A percentile compares a stretch with the other conserved stretches of the same genome.
Conservation (phyloP, 2,113 vertebrate genomes). For the Excalfactoria chinensis region DNA sequence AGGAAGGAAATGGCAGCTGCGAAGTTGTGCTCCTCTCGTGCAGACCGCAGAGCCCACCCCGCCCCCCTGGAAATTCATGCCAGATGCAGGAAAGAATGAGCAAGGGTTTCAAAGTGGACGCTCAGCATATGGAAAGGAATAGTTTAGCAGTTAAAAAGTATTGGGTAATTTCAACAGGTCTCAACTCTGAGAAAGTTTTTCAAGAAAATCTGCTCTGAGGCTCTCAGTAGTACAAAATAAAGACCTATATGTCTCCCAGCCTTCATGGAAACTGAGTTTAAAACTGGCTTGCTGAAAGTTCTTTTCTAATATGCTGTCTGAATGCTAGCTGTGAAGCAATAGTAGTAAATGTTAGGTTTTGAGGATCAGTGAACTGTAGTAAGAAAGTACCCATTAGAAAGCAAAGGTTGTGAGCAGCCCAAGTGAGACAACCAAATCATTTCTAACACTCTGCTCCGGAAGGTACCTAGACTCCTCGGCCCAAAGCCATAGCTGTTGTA, state of each 20-base stretch:
- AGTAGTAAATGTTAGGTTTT: not conserved
- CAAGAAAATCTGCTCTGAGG: fast-evolving
- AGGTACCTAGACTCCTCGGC: not conserved
- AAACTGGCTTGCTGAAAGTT: not conserved
- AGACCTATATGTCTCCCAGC: not conserved
- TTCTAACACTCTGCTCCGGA: not conserved
- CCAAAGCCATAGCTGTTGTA: not conserved
- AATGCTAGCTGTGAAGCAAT: not conserved
- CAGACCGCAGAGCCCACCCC: constrained; percentile 51
- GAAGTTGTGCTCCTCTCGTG: constrained; percentile 50
- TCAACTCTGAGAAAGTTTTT: not conserved
- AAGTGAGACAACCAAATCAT: not conserved
- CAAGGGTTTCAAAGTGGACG: constrained; percentile 68
- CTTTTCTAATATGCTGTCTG: not conserved
- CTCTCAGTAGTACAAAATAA: not conserved
- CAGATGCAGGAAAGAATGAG: constrained; percentile 74
- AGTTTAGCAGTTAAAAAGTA: constrained; percentile 5
- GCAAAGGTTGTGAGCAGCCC: not conserved
- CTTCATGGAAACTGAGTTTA: not conserved
- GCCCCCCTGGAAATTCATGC: constrained; percentile 73
- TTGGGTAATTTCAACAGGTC: constrained; percentile 6
- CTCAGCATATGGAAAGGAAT: constrained; percentile 49
- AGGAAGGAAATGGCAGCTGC: constrained; percentile 75
- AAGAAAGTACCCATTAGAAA: not conserved
- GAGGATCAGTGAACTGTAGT: not conserved